Conservation (phyloP, 2,888 invertebrate genomes). For the Bruchidius siliquastri region DNA sequence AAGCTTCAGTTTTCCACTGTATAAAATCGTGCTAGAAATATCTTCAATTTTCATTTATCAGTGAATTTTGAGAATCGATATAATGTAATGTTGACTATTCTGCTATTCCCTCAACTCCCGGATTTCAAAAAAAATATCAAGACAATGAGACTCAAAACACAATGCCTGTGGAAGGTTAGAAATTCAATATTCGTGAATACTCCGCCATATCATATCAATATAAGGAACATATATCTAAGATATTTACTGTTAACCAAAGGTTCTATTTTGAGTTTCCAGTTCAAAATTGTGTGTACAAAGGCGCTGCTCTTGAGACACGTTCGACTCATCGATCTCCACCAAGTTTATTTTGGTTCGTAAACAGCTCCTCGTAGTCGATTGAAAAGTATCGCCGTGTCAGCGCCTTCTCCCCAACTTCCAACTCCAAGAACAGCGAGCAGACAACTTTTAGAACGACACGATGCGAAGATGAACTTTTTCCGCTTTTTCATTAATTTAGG, state of each 20-base stretch:
- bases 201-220: too few species aligned
- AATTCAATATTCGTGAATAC: too few species aligned
- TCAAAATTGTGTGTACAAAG: background rate
- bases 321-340: background rate
- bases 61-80: too few species aligned
- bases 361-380: background rate
- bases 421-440: background rate
- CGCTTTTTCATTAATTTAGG: background rate
- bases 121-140: too few species aligned
- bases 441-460: background rate
- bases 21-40: too few species aligned
- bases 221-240: too few species aligned
- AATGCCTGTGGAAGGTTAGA: too few species aligned
- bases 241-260: background rate
- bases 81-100: too few species aligned
- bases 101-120: too few species aligned
- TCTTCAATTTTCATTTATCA: too few species aligned
- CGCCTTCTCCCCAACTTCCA: background rate
- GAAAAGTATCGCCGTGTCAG: background rate
- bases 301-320: background rate
- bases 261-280: background rate
- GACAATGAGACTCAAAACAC: too few species aligned
- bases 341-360: background rate
- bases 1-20: too few species aligned
- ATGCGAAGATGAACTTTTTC: background rate